Conservation (phyloP, 1,140 invertebrate genomes). For the Magallana ariakensis region DNA sequence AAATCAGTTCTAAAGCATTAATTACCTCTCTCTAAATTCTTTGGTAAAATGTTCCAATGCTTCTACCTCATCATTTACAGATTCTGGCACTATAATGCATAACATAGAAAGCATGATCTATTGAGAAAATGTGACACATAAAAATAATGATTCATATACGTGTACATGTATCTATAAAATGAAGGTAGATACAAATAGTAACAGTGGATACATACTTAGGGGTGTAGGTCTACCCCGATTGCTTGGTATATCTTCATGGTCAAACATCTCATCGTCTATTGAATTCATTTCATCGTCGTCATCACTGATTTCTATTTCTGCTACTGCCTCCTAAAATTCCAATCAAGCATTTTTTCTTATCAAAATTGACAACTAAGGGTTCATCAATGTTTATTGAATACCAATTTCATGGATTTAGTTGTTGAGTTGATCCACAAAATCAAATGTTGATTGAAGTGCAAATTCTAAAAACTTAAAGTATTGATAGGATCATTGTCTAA, state of each 20-base stretch:
- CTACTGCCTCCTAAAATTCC: constrained; percentile 76
- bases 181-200: neutral
- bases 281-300: constrained; percentile 92
- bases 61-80: constrained; percentile 90
- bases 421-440: too few species aligned
- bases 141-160: too few species aligned
- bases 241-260: constrained; percentile 82
- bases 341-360: constrained; percentile 4
- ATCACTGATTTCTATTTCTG: constrained; percentile 81
- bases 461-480: too few species aligned
- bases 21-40: constrained; percentile 86
- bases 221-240: constrained; percentile 86
- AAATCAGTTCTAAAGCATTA: too few species aligned
- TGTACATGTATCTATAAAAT: neutral
- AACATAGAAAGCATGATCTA: neutral
- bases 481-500: too few species aligned
- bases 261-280: constrained; percentile 92
- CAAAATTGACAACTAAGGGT: neutral
- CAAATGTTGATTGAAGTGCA: too few species aligned
- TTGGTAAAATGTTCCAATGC: constrained; percentile 92
- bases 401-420: too few species aligned
- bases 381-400: too few species aligned
- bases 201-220: constrained; percentile 84
- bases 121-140: neutral
- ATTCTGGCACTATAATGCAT: constrained; percentile 88